Conservation (phyloP, 2,888 invertebrate genomes). For the Limenitis camilla region DNA sequence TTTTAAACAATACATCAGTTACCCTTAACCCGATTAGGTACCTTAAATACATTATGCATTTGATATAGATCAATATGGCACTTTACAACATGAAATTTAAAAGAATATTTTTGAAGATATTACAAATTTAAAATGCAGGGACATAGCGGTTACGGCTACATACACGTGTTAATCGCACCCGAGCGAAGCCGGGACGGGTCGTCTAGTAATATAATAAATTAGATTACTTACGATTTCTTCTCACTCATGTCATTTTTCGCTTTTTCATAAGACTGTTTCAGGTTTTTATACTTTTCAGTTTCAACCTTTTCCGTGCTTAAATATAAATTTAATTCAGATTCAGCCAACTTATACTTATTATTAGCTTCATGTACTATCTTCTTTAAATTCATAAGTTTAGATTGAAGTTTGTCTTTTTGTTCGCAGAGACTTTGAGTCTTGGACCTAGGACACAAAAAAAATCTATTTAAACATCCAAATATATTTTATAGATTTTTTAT, state of each 20-base stretch:
- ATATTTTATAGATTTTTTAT: too few species aligned
- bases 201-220: too few species aligned
- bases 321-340: conserved; percentile 87
- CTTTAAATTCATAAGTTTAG: conserved; percentile 79
- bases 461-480: background rate
- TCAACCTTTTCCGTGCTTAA: conserved; percentile 77
- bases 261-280: conserved; percentile 66
- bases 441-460: conserved; percentile 39
- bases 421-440: conserved; percentile 82
- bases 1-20: too few species aligned
- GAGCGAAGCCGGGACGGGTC: too few species aligned
- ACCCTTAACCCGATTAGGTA: too few species aligned
- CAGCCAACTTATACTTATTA: conserved; percentile 71
- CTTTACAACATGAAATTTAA: too few species aligned
- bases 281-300: conserved; percentile 76
- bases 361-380: conserved; percentile 82
- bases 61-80: too few species aligned
- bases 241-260: conserved; percentile 65
- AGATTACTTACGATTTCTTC: conserved; percentile 61
- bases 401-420: conserved; percentile 80
- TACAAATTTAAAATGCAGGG: too few species aligned
- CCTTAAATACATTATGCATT: too few species aligned
- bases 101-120: too few species aligned
- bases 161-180: too few species aligned
- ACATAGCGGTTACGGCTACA: too few species aligned